Evolutionary conservation across 2,888 invertebrate species (phyloP).

Genomic region (Schizotus pectinicornis): DNA sequence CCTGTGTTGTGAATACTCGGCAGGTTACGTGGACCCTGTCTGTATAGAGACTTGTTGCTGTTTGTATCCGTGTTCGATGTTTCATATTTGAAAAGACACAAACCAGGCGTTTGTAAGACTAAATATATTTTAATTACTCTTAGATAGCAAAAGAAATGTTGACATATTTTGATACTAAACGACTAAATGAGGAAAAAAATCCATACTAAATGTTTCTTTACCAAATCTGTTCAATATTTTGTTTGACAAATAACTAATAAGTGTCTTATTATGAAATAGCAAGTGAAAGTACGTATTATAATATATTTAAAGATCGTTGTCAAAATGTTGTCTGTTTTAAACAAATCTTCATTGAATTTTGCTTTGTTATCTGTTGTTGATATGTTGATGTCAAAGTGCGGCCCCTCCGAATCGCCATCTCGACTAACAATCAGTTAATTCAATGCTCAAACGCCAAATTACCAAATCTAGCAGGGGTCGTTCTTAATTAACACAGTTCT

Average conservation of each 20-base stretch:
- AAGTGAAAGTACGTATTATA: slow-evolving; percentile 25
- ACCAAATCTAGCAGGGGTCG: neutral
- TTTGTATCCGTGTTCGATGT: slow-evolving; percentile 54
- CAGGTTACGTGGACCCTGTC: slow-evolving; percentile 52
- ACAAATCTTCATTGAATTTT: slow-evolving; percentile 20
- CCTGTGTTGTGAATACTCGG: slow-evolving; percentile 51
- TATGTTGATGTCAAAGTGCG: slow-evolving; percentile 21
- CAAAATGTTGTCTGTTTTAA: slow-evolving; percentile 40
- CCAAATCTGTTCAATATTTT: slow-evolving; percentile 36
- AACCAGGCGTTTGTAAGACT: slow-evolving; percentile 49
- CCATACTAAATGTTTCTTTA: slow-evolving; percentile 30
- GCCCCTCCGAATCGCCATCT: slow-evolving; percentile 7
- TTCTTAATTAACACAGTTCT: slow-evolving; percentile 10
- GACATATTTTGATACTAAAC: slow-evolving; percentile 59
- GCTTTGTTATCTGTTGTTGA: slow-evolving; percentile 21
- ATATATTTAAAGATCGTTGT: slow-evolving; percentile 37
- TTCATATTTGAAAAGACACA: slow-evolving; percentile 45
- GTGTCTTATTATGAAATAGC: slow-evolving; percentile 47
- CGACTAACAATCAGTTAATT: neutral
- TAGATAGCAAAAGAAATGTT: slow-evolving; percentile 54
- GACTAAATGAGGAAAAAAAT: slow-evolving; percentile 40
- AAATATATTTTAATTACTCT: slow-evolving; percentile 56
- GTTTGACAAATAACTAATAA: slow-evolving; percentile 43
- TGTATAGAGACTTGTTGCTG: slow-evolving; percentile 43
- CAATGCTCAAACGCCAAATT: neutral